These are phyloP conservation scores for Anas platyrhynchos DNA, from an alignment of 2,113 vertebrate species.

Conservation along the genomic window DNA sequence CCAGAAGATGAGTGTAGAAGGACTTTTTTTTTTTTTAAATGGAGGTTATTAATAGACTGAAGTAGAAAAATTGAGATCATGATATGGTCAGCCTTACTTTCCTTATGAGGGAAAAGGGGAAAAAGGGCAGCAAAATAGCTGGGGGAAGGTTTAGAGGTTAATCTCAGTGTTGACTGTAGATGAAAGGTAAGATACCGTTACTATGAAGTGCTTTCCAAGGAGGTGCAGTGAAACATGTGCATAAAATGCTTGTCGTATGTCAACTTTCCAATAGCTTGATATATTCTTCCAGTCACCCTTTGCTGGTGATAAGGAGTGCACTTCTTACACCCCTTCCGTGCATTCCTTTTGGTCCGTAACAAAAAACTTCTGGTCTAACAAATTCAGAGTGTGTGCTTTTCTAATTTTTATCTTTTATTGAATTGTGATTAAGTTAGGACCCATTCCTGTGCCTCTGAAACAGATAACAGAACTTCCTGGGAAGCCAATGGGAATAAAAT, in stretches of 20 bases:
- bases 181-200: background rate
- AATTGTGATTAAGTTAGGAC: background rate
- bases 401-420: background rate
- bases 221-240: background rate
- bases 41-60: background rate
- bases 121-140: background rate
- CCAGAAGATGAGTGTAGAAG: background rate
- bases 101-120: background rate
- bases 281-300: background rate
- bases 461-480: background rate
- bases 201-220: background rate
- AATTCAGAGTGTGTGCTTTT: background rate
- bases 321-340: background rate
- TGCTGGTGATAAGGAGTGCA: background rate
- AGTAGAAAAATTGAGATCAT: background rate
- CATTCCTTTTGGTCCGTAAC: background rate
- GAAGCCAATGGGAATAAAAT: background rate
- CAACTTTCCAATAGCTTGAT: background rate
- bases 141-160: background rate
- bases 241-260: background rate
- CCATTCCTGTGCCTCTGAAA: background rate
- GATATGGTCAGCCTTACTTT: background rate
- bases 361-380: background rate
- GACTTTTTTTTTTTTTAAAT: background rate
- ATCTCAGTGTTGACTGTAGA: background rate